Percentiles rank a stretch among this genome's conserved stretches.
phyloP scores from a whole-genome alignment of 2,888 invertebrate species.

The Athalia rosae region DNA sequence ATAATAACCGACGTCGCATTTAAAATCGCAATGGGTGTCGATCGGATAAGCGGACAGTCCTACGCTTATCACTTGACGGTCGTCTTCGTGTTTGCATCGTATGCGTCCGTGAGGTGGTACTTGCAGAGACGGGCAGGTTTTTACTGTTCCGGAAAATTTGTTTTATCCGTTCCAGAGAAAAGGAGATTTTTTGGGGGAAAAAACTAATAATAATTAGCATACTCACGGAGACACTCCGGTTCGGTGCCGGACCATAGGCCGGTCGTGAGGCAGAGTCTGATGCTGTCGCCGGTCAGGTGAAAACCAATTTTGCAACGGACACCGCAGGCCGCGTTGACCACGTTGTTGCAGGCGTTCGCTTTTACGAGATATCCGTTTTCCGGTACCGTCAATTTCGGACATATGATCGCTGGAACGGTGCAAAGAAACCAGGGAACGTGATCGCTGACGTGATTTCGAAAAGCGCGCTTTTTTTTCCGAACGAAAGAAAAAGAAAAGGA shows the following conservation, averaged over 20 bases:
- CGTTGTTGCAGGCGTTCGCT: constrained; percentile 77
- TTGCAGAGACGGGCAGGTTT: constrained; percentile 77
- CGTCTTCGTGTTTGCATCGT: constrained; percentile 73
- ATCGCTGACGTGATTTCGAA: background rate
- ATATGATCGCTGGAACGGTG: constrained; percentile 75
- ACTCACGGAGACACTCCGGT: constrained; percentile 79
- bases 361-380: constrained; percentile 82
- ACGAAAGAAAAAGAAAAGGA: background rate
- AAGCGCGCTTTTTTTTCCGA: background rate
- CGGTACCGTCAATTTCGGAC: constrained; percentile 77
- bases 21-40: constrained; percentile 80
- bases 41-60: constrained; percentile 73
- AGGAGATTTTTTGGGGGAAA: background rate
- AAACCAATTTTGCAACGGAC: constrained; percentile 81
- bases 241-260: constrained; percentile 82
- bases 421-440: background rate
- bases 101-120: constrained; percentile 78
- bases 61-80: constrained; percentile 68
- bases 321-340: constrained; percentile 83
- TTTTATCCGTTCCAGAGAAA: background rate
- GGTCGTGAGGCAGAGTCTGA: constrained; percentile 79
- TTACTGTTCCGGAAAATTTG: constrained; percentile 73
- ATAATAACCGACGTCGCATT: constrained; percentile 79
- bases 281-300: constrained; percentile 75
- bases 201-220: background rate